Base-by-base conservation (phyloP, 2,113 vertebrate species). In the Hylia prasina region DNA sequence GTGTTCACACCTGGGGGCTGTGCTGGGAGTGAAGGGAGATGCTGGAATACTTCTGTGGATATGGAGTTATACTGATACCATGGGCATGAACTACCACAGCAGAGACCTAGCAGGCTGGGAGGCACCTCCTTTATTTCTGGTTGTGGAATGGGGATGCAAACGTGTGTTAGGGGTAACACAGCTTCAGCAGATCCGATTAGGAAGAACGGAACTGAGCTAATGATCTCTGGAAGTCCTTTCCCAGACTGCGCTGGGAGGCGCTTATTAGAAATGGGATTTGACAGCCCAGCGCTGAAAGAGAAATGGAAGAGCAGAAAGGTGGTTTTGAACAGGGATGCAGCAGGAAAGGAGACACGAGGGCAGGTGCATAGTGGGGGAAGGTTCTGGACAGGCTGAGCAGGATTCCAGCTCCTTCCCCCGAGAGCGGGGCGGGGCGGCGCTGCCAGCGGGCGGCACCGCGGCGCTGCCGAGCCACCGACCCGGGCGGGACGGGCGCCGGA, bases 311-410 rank as follows among this genome's bases (percentile, higher is more conserved):
- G 42, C 1, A 53, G 64, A 35, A 15, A n/a, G 3, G n/a, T 6
- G 30, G 3, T 35, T 72, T 64, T n/a, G 37, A 66, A 2, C 15
- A 10, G 23, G 20, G 22, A 7, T 31, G 37, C 2, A 2, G 10
- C 7, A 39, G 53, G 12, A 48, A 22, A 57, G 50, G 44, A 22
- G 33, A 20, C 19, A 1, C 1, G 3, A 48, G 31, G 63, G 53
- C 44, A n/a, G 75, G 19, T 4, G 28, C 27, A 0, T 1, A 0
- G 0, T 0, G n/a, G 23, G 30, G 42, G 37, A 37, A 48, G 30
- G 28, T 10, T 13, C 24, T 11, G 35, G n/a, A 2, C 0, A 3
- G 47, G 13, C 25, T 0, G 21, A 20, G 19, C n/a, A 1, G 4
- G 7, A 20, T 27, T 33, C 28, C 76, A 5, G 28, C 78, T 44